These are phyloP conservation scores for Aphis craccivora DNA, from an alignment of 1,140 invertebrate species.

Conservation along the genomic window DNA sequence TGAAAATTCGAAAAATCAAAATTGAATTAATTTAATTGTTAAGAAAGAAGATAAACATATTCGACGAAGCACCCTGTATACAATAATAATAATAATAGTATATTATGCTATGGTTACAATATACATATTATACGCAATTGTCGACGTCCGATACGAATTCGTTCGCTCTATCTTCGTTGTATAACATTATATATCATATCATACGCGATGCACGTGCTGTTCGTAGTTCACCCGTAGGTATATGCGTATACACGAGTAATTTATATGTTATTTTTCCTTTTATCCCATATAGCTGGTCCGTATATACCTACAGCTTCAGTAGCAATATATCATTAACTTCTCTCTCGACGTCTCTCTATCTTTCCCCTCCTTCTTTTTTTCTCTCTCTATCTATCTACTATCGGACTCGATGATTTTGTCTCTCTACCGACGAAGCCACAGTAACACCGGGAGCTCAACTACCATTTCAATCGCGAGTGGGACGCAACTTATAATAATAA, in stretches of 20 bases:
- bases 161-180: background rate
- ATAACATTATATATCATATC: background rate
- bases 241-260: background rate
- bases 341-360: background rate
- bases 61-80: background rate
- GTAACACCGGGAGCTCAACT: background rate
- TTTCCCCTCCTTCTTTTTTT: too few species aligned
- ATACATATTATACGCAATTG: background rate
- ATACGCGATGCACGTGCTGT: background rate
- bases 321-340: conserved; percentile 39
- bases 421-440: background rate
- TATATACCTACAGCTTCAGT: background rate
- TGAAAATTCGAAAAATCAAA: background rate
- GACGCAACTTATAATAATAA: background rate
- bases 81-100: background rate
- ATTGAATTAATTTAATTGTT: background rate
- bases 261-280: conserved; percentile 22
- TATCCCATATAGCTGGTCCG: background rate
- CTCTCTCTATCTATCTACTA: background rate
- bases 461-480: background rate
- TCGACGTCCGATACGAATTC: background rate
- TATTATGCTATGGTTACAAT: background rate
- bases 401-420: background rate
- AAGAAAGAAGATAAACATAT: background rate
- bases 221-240: background rate